Percentiles rank a stretch among this genome's conserved stretches.
These are phyloP conservation scores for Chromis chromis DNA, from an alignment of 2,797 vertebrate genomes.

Conservation along the genomic window DNA sequence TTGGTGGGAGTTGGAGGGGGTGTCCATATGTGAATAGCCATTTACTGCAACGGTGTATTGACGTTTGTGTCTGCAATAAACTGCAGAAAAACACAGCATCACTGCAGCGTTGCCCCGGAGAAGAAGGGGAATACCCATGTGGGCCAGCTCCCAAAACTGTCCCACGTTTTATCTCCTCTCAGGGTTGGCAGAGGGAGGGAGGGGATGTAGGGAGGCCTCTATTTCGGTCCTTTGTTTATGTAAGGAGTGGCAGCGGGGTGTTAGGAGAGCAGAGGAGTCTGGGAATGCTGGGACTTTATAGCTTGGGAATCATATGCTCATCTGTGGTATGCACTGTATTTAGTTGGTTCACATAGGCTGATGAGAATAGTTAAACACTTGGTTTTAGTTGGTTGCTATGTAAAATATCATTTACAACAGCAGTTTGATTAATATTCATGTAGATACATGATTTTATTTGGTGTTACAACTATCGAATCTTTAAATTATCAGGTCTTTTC, in stretches of 20 bases:
- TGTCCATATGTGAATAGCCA: not conserved
- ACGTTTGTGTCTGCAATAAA: not conserved
- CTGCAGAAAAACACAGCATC: not conserved
- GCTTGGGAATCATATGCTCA: constrained; percentile 45
- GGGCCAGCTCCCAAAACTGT: constrained; percentile 49
- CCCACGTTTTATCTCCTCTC: constrained; percentile 64
- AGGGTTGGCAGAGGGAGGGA: constrained; percentile 2
- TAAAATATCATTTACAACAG: not conserved
- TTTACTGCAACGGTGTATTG: too few species aligned
- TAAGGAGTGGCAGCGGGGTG: constrained; percentile 68
- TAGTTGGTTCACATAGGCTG: not conserved
- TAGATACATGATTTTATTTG: not conserved
- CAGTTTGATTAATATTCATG: not conserved
- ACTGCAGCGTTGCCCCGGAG: constrained; percentile 28
- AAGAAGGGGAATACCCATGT: constrained; percentile 60
- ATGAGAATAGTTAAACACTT: too few species aligned
- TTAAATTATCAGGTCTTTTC: too few species aligned
- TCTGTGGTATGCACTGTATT: constrained; percentile 32
- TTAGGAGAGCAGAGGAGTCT: constrained; percentile 58
- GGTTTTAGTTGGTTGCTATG: not conserved
- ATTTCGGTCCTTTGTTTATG: constrained; percentile 79
- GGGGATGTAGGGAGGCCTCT: constrained; percentile 55
- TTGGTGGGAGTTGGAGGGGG: not conserved
- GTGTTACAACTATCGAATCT: not conserved
- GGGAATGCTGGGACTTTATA: constrained; percentile 62